Evolutionary conservation across 2,797 vertebrate species (phyloP), one percentile per base, ranked within the genome.

Genomic region (Sparidentex hasta): DNA sequence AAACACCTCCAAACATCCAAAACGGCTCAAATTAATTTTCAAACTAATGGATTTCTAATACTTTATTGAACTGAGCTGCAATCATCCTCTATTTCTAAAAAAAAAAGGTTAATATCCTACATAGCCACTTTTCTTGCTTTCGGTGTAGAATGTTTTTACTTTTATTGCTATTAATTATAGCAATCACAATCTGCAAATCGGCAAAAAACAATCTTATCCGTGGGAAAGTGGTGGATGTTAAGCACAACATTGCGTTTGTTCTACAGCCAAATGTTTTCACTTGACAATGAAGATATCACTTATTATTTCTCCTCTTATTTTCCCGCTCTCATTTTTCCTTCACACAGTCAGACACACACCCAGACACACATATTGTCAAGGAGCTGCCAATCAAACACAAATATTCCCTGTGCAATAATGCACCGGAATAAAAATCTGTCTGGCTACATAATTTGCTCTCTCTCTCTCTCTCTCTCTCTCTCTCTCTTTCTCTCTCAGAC

Each of bases 31-130:
- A 83, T 84, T 55, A 29, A 76, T 84, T 87, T 87, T 81, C 11
- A 82, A 86, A 86, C 72, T 56, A 84, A 82, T 67, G 38, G 47
- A 76, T 86, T 86, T 57, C 4, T 61, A 83, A 76, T 67, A 80
- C 65, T 70, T 65, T 64, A 75, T 56, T 77, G 27, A 75, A 68
- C 41, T 79, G 68, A 81, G 55, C 68, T 72, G 48, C 70, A 78
- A 78, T 85, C 71, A 82, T 66, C 47, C 64, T 21, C 17, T 41
- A 64, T 80, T 88, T 65, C 52, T 33, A 27, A 27, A 66, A 80
- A 27, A 66, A 80, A 52, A 90, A 76, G 62, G 65, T 75, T 87
- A 81, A 81, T 80, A 73, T 76, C 51, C 68, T 25, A 76, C 84
- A 80, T 29, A 71, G 52, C 7, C 11, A 23, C 76, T 81, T 82